A percentile compares a stretch with the other conserved stretches of the same genome.
phyloP scores from a whole-genome alignment of 2,888 invertebrate species.

The Brenthis hecate region DNA sequence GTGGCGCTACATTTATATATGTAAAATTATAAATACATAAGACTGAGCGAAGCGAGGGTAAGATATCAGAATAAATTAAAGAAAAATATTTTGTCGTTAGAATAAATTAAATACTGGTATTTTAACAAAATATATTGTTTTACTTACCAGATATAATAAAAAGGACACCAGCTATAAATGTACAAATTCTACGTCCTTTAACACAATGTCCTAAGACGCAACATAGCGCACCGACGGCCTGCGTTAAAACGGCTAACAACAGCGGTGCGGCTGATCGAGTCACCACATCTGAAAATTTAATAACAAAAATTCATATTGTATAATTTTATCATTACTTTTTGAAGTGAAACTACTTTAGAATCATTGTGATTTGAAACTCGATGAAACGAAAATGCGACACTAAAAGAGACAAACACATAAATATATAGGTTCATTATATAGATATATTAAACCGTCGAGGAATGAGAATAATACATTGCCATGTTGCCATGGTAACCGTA shows the following conservation, averaged over 20 bases:
- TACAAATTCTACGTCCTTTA: constrained; percentile 88
- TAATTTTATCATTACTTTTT: no score
- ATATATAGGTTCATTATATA: no score
- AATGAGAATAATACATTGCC: no score
- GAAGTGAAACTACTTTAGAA: no score
- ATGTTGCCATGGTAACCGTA: no score
- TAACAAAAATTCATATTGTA: no score
- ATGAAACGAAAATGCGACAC: no score
- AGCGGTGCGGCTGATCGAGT: constrained; percentile 93
- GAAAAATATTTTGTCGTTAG: no score
- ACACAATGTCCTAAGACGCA: constrained; percentile 91
- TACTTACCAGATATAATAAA: constrained; percentile 93
- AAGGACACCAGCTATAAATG: constrained; percentile 92
- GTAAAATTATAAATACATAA: background rate
- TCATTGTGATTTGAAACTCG: no score
- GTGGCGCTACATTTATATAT: no score
- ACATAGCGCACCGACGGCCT: constrained; percentile 90
- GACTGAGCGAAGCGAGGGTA: background rate
- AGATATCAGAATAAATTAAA: background rate
- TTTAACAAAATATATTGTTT: background rate
- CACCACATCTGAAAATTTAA: constrained; percentile 88
- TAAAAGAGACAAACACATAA: no score
- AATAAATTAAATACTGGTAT: background rate
- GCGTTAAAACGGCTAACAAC: constrained; percentile 88
- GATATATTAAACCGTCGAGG: no score